Conservation (phyloP, 2,113 vertebrate species). For the Proterorhinus semilunaris region DNA sequence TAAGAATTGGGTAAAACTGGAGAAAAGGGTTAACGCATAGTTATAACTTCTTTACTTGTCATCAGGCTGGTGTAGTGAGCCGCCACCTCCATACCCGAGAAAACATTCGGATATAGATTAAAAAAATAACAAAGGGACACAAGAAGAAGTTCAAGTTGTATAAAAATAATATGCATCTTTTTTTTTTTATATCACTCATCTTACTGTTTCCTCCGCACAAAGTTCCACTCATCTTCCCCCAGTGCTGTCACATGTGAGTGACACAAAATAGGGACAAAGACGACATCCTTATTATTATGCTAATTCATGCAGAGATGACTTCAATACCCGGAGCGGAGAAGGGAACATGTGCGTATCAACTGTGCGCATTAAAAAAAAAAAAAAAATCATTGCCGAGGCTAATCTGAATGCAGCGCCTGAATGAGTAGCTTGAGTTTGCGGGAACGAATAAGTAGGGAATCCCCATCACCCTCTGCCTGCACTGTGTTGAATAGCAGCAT, state of each 20-base stretch:
- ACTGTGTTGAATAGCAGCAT: neutral
- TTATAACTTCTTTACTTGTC: too few relatives aligned
- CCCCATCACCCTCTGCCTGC: slow-evolving; percentile 4
- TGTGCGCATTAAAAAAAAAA: slow-evolving; percentile 25
- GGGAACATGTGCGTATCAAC: slow-evolving; percentile 42
- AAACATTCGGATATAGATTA: too few relatives aligned
- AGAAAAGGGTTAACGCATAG: too few relatives aligned
- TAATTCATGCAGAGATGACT: slow-evolving; percentile 62
- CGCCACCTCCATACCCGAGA: too few relatives aligned
- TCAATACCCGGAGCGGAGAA: slow-evolving; percentile 29
- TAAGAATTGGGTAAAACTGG: too few relatives aligned
- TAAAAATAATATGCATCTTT: neutral
- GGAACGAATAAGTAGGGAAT: slow-evolving; percentile 29
- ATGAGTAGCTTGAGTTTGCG: slow-evolving; percentile 8
- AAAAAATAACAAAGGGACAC: too few relatives aligned
- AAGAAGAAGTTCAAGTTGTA: too few relatives aligned
- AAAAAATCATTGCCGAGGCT: slow-evolving; percentile 14
- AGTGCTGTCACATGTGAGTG: slow-evolving; percentile 49
- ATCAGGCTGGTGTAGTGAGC: too few relatives aligned
- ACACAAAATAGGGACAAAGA: slow-evolving; percentile 59
- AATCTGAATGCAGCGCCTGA: neutral
- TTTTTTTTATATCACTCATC: neutral
- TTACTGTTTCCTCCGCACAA: neutral
- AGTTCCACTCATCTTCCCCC: slow-evolving; percentile 11
- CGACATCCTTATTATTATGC: slow-evolving; percentile 65